phyloP scores from a whole-genome alignment of 2,113 vertebrate species.

The Burhinus oedicnemus region DNA sequence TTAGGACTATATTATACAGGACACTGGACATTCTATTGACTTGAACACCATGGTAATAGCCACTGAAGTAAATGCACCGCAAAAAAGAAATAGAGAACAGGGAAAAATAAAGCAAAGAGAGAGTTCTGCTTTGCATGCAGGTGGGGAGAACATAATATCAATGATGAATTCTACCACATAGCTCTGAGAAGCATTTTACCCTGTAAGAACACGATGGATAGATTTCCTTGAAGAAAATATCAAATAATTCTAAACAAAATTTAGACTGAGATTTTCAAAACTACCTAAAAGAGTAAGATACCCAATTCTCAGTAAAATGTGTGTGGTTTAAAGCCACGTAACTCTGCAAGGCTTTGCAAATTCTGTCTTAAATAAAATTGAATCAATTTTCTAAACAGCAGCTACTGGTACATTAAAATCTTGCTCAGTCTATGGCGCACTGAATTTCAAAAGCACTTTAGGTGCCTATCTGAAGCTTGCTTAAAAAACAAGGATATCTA shows the following conservation, averaged over 20 bases:
- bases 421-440: not conserved
- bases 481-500: not conserved
- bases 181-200: not conserved
- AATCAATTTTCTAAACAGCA: not conserved
- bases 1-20: not conserved
- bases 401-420: not conserved
- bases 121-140: not conserved
- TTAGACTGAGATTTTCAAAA: not conserved
- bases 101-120: conserved; percentile 3
- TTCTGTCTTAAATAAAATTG: not conserved
- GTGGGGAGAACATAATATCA: not conserved
- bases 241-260: not conserved
- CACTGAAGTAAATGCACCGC: not conserved
- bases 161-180: not conserved
- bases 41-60: conserved; percentile 30
- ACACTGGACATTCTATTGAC: conserved; percentile 42
- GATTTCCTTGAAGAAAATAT: not conserved
- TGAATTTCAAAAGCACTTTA: not conserved
- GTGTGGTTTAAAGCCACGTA: not conserved
- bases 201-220: not conserved
- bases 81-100: not conserved
- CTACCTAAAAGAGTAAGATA: not conserved
- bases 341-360: not conserved
- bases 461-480: not conserved
- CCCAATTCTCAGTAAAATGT: not conserved